Evolutionary conservation across 2,888 invertebrate species (phyloP).

Genomic region (Piscicola geometra): DNA sequence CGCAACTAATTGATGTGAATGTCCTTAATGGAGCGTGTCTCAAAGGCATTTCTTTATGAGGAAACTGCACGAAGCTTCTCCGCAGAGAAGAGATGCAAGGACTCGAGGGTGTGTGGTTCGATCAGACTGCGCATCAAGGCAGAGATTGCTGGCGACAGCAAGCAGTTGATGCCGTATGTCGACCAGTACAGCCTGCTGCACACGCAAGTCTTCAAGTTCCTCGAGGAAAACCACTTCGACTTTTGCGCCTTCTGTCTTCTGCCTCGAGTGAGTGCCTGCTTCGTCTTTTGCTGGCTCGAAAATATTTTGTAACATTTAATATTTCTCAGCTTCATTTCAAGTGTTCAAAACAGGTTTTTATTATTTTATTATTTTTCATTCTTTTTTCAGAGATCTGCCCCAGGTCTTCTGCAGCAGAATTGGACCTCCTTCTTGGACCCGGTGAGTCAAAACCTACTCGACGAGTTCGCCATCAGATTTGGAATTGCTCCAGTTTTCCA

Average conservation of each 20-base stretch:
- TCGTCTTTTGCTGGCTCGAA: no score
- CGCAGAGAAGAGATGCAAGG: slow-evolving; percentile 93
- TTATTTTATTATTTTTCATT: no score
- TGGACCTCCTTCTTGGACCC: slow-evolving; percentile 99
- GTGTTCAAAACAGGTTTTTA: no score
- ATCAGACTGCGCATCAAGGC: slow-evolving; percentile 97
- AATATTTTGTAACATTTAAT: no score
- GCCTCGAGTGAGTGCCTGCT: no score
- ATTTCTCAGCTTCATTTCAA: no score
- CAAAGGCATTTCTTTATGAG: no score
- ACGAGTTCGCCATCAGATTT: slow-evolving; percentile 99
- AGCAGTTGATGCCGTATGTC: slow-evolving; percentile 89
- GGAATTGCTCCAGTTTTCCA: slow-evolving; percentile 99
- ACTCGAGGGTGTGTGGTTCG: slow-evolving; percentile 98
- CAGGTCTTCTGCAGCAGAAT: slow-evolving; percentile 90
- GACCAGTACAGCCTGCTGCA: slow-evolving; percentile 99
- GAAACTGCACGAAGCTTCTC: no score
- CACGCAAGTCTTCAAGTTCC: slow-evolving; percentile 94
- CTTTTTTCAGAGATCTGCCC: no score
- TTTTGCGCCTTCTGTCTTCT: slow-evolving; percentile 72
- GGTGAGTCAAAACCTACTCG: slow-evolving; percentile 93
- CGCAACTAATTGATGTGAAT: no score
- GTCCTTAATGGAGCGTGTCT: no score
- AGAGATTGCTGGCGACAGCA: slow-evolving; percentile 99
- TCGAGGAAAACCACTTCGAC: slow-evolving; percentile 85